Evolutionary conservation across 2,888 invertebrate species (phyloP).

Genomic region (Barypeithes pellucidus): DNA sequence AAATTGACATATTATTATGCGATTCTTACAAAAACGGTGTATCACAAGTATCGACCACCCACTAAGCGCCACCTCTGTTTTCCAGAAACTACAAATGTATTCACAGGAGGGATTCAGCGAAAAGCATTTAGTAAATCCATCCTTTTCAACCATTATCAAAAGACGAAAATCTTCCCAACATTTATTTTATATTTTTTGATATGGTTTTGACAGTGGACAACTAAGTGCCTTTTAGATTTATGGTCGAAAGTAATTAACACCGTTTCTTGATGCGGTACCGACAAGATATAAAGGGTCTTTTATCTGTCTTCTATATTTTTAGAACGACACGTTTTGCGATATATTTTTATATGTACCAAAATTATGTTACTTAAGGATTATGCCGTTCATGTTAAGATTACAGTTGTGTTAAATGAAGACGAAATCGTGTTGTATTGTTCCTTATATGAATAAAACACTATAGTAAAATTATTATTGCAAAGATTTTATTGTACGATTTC

Average conservation of each 20-base stretch:
- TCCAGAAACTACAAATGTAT: neutral
- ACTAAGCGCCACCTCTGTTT: neutral
- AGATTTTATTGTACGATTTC: no score
- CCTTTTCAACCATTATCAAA: neutral
- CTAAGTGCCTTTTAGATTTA: conserved; percentile 5
- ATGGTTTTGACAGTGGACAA: neutral
- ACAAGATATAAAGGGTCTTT: neutral
- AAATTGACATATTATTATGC: no score
- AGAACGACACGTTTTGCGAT: neutral
- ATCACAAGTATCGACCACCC: neutral
- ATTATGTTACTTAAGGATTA: no score
- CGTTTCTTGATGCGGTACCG: neutral
- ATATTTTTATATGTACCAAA: neutral
- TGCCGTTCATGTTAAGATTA: no score
- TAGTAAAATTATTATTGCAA: no score
- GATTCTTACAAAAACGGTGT: neutral
- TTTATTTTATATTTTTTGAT: neutral
- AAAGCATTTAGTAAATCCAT: neutral
- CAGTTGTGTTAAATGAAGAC: no score
- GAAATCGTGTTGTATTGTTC: no score
- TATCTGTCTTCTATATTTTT: neutral
- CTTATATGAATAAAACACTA: no score
- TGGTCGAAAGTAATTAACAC: neutral
- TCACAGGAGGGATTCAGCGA: conserved; percentile 1
- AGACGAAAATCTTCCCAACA: neutral